Base-by-base conservation (phyloP, 2,888 invertebrate genomes). In the Ophion ellenae region DNA sequence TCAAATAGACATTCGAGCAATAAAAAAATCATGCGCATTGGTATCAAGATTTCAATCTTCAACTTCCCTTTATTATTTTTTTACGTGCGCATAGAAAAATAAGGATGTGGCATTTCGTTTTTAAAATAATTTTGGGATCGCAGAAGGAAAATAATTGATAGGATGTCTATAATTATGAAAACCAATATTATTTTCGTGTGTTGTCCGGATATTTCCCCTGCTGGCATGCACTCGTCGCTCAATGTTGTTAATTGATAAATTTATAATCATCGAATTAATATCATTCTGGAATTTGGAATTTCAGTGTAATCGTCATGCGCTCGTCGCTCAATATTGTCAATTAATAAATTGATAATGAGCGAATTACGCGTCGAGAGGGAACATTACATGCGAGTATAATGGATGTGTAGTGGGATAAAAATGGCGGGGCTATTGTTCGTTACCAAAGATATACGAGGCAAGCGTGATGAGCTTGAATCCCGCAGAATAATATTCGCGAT, bases 401-500 rank as follows among this genome's bases (percentile, higher is more conserved):
- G n/a, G 57, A 36, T 20, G n/a, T 32, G 14, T 28, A 20, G 53
- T 20, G n/a, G 24, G 59, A 47, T 47, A 47, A 64, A 81, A 14
- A 45, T 67, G 73, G 53, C 3, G 14, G 3, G 3, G 75, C 32
- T 77, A 69, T 83, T 83, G 76, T 81, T 75, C 64, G 64, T 77
- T 53, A 64, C 20, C 5, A 17, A 24, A 67, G 45, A 79, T 47
- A 11, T 14, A 63, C 11, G 61, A 69, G 45, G 45, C 63, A 61
- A 69, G 20, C 61, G 32, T 74, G 67, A 69, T 66, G 64, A 61
- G 45, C 75, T 82, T 70, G 70, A 76, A 40, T 40, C 53, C 59
- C 45, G 64, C 66, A 14, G 73, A 83, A 83, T 81, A 78, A 83
- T 78, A 53, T 75, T 45, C 69, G 40, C 45, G 73, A 86, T 83